These are phyloP conservation scores for Alectura lathami DNA, from an alignment of 2,113 vertebrate genomes.

Conservation along the genomic window DNA sequence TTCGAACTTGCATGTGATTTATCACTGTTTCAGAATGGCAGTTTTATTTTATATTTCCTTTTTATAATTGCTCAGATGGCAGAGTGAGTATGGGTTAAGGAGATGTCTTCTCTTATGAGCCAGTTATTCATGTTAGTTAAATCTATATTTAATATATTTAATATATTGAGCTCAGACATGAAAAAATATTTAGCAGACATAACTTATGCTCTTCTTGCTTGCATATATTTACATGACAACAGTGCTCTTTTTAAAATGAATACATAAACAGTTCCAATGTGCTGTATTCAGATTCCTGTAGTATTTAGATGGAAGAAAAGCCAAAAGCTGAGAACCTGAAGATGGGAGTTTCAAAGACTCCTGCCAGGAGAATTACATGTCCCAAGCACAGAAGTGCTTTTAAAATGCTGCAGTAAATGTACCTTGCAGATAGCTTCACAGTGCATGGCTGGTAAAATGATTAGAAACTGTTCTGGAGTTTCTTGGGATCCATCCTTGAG, in stretches of 20 bases:
- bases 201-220: not conserved
- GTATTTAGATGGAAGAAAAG: not conserved
- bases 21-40: not conserved
- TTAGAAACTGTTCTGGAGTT: not conserved
- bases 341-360: not conserved
- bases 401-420: not conserved
- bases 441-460: not conserved
- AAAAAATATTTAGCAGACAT: not conserved
- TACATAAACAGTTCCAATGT: not conserved
- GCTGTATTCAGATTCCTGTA: not conserved
- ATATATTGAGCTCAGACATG: not conserved
- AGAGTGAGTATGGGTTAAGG: not conserved
- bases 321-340: not conserved
- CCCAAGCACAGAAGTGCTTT: not conserved
- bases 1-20: not conserved
- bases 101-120: not conserved
- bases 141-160: slow-evolving; percentile 29
- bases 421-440: not conserved
- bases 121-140: not conserved
- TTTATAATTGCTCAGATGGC: not conserved
- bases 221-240: not conserved
- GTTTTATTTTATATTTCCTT: not conserved
- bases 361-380: not conserved
- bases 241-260: not conserved
- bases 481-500: not conserved